Conservation (phyloP, 1,140 invertebrate species). For the Caenorhabditis remanei region DNA sequence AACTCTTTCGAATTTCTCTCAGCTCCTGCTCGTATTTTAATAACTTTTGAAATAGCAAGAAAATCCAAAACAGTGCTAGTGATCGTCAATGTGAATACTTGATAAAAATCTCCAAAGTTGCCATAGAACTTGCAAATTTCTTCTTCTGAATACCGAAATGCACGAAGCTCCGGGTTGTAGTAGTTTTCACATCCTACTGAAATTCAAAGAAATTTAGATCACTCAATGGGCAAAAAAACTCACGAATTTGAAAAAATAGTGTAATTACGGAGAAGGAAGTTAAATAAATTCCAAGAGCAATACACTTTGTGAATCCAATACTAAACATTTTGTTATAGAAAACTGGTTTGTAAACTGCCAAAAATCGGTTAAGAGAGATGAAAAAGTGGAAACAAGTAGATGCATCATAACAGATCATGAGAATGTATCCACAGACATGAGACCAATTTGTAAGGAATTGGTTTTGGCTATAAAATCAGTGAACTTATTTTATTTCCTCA, state of each 20-base stretch:
- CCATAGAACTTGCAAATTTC: background rate
- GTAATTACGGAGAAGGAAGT: background rate
- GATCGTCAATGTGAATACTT: conserved; percentile 7
- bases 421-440: background rate
- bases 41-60: conserved; percentile 2
- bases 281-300: background rate
- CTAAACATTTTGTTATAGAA: conserved; percentile 5
- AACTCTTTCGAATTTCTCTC: conserved; percentile 1
- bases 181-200: conserved; percentile 22
- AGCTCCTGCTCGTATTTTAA: background rate
- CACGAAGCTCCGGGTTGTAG: background rate
- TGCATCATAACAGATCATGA: conserved; percentile 13
- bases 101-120: conserved; percentile 5
- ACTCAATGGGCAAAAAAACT: background rate
- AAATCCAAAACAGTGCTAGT: conserved; percentile 13
- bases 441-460: background rate
- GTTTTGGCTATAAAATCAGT: background rate
- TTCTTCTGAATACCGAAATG: conserved; percentile 20
- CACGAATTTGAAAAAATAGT: conserved; percentile 23
- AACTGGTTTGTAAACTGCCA: conserved; percentile 3
- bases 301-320: background rate
- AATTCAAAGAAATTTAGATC: background rate
- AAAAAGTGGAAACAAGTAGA: background rate
- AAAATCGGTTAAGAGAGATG: background rate
- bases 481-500: background rate